Evolutionary conservation across 2,113 vertebrate genomes (phyloP).

Genomic region (Hiodon alosoides): DNA sequence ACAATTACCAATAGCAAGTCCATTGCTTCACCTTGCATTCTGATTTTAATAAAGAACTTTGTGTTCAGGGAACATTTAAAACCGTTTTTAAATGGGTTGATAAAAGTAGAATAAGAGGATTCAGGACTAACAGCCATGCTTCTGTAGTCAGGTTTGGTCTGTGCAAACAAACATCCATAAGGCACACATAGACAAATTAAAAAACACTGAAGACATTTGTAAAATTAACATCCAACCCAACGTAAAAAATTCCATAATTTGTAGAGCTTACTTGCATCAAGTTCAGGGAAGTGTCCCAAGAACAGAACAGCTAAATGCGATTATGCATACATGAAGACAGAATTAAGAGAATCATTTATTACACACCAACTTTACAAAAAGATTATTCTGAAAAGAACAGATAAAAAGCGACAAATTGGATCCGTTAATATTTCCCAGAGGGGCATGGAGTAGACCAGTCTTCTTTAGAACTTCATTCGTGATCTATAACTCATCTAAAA

Average conservation of each 20-base stretch:
- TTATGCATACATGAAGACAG: no score
- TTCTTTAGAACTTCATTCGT: conserved; percentile 15
- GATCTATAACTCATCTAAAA: conserved; percentile 1
- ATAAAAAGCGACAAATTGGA: conserved; percentile 1
- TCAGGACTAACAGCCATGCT: no score
- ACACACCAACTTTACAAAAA: conserved; percentile 1
- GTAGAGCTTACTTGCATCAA: no score
- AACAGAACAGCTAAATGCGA: not conserved
- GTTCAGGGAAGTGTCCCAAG: not conserved
- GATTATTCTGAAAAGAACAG: not conserved
- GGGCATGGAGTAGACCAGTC: not conserved
- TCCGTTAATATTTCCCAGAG: not conserved
- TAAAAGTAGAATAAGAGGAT: no score
- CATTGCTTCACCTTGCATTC: no score
- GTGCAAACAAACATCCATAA: no score
- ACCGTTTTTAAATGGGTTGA: no score
- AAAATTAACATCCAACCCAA: not conserved
- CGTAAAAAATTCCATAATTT: no score
- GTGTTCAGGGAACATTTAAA: no score
- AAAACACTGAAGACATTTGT: not conserved
- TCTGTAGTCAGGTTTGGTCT: no score
- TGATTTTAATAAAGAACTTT: no score
- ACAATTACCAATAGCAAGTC: no score
- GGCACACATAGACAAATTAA: not conserved
- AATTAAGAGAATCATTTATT: not conserved